Evolutionary conservation across 1,140 invertebrate genomes (phyloP), one percentile per base, ranked within the genome.

Genomic region (Acyrthosiphon pisum): DNA sequence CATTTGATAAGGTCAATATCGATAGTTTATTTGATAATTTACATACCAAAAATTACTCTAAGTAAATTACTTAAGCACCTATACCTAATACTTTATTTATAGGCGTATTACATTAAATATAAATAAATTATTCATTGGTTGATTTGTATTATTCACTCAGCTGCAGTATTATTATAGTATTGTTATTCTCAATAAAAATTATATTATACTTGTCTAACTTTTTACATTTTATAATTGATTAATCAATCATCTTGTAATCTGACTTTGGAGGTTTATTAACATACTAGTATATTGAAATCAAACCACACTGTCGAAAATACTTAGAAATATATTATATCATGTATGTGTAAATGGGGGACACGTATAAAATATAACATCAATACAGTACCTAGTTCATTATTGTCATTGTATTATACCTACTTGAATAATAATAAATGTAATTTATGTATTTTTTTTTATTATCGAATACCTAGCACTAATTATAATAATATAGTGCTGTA

Each of bases 361-460:
- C 11, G 4, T 76, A 18, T 76, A 35, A 6, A 68, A 68, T 20
- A 53, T 6, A 53, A 22, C 50, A 76, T 30, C 0, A 60, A 46
- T 46, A 46, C 9, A 46, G 6, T 50, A 88, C 20, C 20, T 48
- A 7, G 18, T 35, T 35, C 8, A 23, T 53, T 37, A 88, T 53
- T 37, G 18, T 11, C 9, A 50, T 35, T 53, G 44, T 46, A 7
- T 7, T 86, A 48, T 23, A 50, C 20, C 20, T 53, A 50, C 84
- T n/a, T 20, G 46, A 53, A 35, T 23, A 22, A 84, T 44, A 26
- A 53, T 53, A 9, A 46, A 35, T 88, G 26, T 87, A 8, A 50
- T 89, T 89, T 3, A 50, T 88, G 20, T n/a, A 35, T 88, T 89
- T 53, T 89, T 53, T 89, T 35, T 89, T 89, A 7, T 11, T 46